A percentile compares a stretch with the other conserved stretches of the same genome.
Evolutionary conservation across 2,113 vertebrate genomes (phyloP).

Genomic region (Greenwoodochromis staneri): DNA sequence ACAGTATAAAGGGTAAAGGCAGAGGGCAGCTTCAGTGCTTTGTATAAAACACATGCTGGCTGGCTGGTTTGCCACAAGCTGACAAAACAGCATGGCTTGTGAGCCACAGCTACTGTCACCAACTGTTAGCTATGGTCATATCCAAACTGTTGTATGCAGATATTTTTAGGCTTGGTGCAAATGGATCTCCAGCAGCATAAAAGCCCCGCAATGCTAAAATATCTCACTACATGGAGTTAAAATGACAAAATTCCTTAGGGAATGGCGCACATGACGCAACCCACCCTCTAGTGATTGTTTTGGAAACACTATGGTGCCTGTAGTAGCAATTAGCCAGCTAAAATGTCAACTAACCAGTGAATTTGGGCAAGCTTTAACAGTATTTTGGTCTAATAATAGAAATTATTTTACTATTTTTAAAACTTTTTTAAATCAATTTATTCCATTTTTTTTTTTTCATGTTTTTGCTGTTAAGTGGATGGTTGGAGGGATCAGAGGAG

Average conservation of each 20-base stretch:
- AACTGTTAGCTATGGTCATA: slow-evolving; percentile 47
- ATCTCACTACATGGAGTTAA: not conserved
- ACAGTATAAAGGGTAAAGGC: not conserved
- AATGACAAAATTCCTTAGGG: not conserved
- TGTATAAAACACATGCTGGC: slow-evolving; percentile 30
- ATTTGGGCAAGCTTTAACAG: not conserved
- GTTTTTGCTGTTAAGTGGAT: not conserved
- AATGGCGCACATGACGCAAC: not conserved
- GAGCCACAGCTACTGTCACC: slow-evolving; percentile 53
- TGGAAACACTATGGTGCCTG: not conserved
- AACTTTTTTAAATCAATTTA: not conserved
- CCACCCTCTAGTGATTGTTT: not conserved
- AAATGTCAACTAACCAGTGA: not conserved
- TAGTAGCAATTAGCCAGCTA: not conserved
- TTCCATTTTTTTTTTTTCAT: not conserved
- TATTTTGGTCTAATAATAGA: not conserved
- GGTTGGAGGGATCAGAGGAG: not conserved
- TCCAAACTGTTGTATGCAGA: slow-evolving; percentile 34
- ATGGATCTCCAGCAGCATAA: slow-evolving; percentile 3
- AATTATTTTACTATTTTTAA: not conserved
- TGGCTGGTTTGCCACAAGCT: slow-evolving; percentile 34
- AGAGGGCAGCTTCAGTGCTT: slow-evolving; percentile 11
- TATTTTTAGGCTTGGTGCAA: slow-evolving; percentile 45
- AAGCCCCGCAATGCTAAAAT: not conserved
- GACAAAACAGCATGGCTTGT: slow-evolving; percentile 50